Evolutionary conservation across 2,113 vertebrate genomes (phyloP).

Genomic region (Antennarius striatus): DNA sequence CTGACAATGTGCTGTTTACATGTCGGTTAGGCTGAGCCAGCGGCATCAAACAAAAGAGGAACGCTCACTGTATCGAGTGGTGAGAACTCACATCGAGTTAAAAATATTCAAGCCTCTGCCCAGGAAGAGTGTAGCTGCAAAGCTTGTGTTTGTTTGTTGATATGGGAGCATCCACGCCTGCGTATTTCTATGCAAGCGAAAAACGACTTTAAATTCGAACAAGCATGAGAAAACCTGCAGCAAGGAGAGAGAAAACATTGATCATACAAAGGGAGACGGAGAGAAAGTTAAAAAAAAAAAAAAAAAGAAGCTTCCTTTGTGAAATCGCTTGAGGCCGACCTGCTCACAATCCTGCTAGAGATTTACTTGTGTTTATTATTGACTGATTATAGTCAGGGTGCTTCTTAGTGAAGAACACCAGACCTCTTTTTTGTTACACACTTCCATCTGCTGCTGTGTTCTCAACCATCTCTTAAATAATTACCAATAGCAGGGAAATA

Average conservation of each 20-base stretch:
- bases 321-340: conserved; percentile 53
- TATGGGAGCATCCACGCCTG: conserved; percentile 42
- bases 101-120: conserved; percentile 63
- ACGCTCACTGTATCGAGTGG: conserved; percentile 11
- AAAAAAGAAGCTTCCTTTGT: conserved; percentile 43
- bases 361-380: conserved; percentile 59
- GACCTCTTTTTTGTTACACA: conserved; percentile 59
- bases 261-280: conserved; percentile 42
- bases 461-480: conserved; percentile 38
- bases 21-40: conserved; percentile 5
- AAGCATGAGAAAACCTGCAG: conserved; percentile 34
- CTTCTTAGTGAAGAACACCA: conserved; percentile 65
- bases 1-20: background rate
- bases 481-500: background rate
- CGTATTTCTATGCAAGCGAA: conserved; percentile 18
- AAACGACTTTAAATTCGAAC: background rate
- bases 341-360: conserved; percentile 25
- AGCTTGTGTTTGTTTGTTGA: conserved; percentile 1
- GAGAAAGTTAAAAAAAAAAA: conserved; percentile 25
- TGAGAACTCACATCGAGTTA: conserved; percentile 38
- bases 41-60: conserved; percentile 31
- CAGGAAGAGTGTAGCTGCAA: background rate
- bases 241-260: conserved; percentile 55
- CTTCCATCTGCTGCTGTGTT: conserved; percentile 54
- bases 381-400: conserved; percentile 56